Conservation (phyloP, 2,888 invertebrate species). For the Leucophenga maculata region DNA sequence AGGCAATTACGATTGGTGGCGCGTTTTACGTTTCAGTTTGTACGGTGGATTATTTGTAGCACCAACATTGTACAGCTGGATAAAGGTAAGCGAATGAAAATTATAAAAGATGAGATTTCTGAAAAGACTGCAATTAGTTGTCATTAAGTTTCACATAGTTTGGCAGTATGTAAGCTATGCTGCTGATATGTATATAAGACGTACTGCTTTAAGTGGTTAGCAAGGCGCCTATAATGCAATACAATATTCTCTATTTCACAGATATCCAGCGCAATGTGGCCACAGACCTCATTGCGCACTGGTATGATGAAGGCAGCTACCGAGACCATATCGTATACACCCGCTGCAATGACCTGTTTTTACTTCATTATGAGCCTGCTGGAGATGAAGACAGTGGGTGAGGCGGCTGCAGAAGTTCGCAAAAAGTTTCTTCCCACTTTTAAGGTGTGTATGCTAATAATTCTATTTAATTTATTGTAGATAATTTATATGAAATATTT, state of each 20-base stretch:
- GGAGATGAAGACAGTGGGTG: constrained; percentile 78
- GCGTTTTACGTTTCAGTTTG: constrained; percentile 81
- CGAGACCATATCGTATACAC: constrained; percentile 84
- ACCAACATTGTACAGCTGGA: constrained; percentile 86
- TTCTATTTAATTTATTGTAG: neutral
- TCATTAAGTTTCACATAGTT: no score
- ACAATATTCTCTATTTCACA: constrained; percentile 20
- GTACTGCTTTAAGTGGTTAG: no score
- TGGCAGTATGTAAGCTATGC: no score
- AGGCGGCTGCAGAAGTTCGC: constrained; percentile 79
- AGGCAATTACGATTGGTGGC: constrained; percentile 79
- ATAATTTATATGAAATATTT: neutral
- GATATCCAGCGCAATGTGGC: constrained; percentile 82
- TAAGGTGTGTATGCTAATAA: constrained; percentile 55
- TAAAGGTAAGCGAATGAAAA: constrained; percentile 74
- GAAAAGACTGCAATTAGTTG: no score
- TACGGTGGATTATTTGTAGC: constrained; percentile 88
- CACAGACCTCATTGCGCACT: constrained; percentile 79
- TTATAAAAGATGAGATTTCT: no score
- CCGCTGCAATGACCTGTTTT: constrained; percentile 83
- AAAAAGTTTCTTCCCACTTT: constrained; percentile 84
- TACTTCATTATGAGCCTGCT: constrained; percentile 84
- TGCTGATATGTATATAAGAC: no score
- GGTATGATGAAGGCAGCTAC: constrained; percentile 83
- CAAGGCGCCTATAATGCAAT: no score